phyloP scores from a whole-genome alignment of 2,888 invertebrate genomes.

The Syritta pipiens region DNA sequence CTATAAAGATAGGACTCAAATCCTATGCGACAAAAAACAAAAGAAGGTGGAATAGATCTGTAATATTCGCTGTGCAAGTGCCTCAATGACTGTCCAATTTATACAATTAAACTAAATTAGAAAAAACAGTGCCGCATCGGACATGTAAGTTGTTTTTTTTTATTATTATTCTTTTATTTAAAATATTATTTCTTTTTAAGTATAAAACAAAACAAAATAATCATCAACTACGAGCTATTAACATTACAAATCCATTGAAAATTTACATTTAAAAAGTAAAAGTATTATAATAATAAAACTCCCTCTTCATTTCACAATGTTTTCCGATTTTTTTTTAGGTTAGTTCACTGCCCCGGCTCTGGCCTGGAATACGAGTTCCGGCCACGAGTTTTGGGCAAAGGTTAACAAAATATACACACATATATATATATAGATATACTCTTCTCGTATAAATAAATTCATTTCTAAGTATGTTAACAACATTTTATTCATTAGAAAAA shows the following conservation, averaged over 20 bases:
- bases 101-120: no score
- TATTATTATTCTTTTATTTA: constrained; percentile 33
- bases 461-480: constrained; percentile 50
- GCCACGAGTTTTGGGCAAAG: no score
- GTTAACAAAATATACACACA: constrained; percentile 54
- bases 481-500: constrained; percentile 9
- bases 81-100: no score
- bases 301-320: not conserved
- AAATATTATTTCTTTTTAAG: constrained; percentile 32
- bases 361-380: not conserved
- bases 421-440: constrained; percentile 25
- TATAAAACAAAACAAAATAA: constrained; percentile 48
- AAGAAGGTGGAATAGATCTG: no score
- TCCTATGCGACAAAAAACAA: no score
- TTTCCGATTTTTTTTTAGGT: constrained; percentile 10
- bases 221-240: constrained; percentile 41
- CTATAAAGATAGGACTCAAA: no score
- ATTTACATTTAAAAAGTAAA: constrained; percentile 42
- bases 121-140: no score
- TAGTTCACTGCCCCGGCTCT: constrained; percentile 8
- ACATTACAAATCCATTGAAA: constrained; percentile 53
- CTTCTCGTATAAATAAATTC: constrained; percentile 53
- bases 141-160: not conserved
- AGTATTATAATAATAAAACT: constrained; percentile 14
- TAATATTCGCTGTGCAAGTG: no score